Percentiles rank a stretch among this genome's conserved stretches.
These are phyloP conservation scores for Tupaia chinensis DNA, from an alignment of 2,113 vertebrate species.

Conservation along the genomic window DNA sequence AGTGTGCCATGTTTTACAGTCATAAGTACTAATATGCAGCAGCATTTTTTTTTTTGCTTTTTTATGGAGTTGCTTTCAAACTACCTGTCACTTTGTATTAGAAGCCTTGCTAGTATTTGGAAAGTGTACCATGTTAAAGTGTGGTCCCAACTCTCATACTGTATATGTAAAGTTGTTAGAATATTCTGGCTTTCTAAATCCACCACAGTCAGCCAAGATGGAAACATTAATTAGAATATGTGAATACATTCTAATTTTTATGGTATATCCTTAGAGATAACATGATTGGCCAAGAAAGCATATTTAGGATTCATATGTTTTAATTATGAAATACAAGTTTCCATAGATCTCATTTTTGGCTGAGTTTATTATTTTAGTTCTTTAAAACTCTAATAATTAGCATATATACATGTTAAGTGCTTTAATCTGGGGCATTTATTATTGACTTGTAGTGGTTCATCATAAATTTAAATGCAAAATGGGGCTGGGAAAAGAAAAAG, in stretches of 20 bases:
- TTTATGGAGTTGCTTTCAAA: not conserved
- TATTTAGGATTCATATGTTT: conserved; percentile 66
- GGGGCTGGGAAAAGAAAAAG: not conserved
- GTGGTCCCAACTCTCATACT: not conserved
- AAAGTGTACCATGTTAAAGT: not conserved
- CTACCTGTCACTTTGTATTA: conserved; percentile 30
- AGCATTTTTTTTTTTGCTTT: not conserved
- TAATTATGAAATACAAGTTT: conserved; percentile 63
- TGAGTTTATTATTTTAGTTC: conserved; percentile 56
- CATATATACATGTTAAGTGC: conserved; percentile 2
- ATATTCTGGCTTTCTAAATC: conserved; percentile 59
- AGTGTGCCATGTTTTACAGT: not conserved
- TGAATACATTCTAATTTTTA: conserved; percentile 58
- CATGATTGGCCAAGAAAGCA: conserved; percentile 66
- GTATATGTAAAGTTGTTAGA: conserved; percentile 25
- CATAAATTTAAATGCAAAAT: conserved; percentile 41
- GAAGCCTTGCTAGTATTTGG: conserved; percentile 40
- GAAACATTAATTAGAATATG: conserved; percentile 66
- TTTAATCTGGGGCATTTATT: conserved; percentile 41
- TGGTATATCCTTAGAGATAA: conserved; percentile 51
- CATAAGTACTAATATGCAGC: not conserved
- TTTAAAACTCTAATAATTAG: conserved; percentile 56
- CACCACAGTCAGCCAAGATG: conserved; percentile 50
- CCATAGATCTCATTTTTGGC: conserved; percentile 49
- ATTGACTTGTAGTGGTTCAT: conserved; percentile 9